A percentile compares a stretch with the other conserved stretches of the same genome.
phyloP scores from a whole-genome alignment of 2,888 invertebrate genomes.

The Drosophila formosana region DNA sequence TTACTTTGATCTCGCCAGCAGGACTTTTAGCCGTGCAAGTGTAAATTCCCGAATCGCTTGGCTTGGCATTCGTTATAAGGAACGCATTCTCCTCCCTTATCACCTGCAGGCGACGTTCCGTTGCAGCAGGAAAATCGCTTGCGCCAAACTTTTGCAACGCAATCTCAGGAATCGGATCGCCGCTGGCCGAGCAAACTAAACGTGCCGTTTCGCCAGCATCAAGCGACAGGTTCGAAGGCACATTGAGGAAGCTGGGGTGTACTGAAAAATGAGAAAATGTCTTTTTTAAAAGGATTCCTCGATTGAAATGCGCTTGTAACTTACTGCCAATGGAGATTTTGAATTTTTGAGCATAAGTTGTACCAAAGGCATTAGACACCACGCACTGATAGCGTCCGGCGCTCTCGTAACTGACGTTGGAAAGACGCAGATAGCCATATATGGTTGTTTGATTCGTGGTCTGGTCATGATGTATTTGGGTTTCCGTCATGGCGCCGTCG shows the following conservation, averaged over 20 bases:
- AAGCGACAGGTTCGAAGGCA: conserved; percentile 93
- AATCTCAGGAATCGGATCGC: conserved; percentile 95
- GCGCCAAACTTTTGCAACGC: conserved; percentile 97
- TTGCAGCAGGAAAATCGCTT: conserved; percentile 96
- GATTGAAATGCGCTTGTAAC: conserved; percentile 48
- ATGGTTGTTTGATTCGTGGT: conserved; percentile 87
- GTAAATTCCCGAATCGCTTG: conserved; percentile 95
- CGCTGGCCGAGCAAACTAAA: conserved; percentile 95
- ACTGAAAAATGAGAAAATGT: conserved; percentile 86
- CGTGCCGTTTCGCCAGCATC: conserved; percentile 94
- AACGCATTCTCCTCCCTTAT: conserved; percentile 96
- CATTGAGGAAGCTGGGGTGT: conserved; percentile 94
- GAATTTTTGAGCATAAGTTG: conserved; percentile 94
- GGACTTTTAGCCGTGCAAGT: conserved; percentile 96
- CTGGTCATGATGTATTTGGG: conserved; percentile 83
- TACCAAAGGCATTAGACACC: conserved; percentile 94
- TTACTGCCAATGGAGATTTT: conserved; percentile 93
- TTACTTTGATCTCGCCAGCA: conserved; percentile 94
- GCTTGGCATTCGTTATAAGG: conserved; percentile 96
- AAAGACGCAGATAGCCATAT: conserved; percentile 90
- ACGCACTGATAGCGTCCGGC: conserved; percentile 97
- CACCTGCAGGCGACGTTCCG: conserved; percentile 96
- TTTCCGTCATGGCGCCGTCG: conserved; percentile 83
- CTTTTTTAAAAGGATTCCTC: background rate
- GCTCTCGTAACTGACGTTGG: conserved; percentile 91